These are phyloP conservation scores for Lordiphosa mommai DNA, from an alignment of 1,140 invertebrate genomes.

Conservation along the genomic window DNA sequence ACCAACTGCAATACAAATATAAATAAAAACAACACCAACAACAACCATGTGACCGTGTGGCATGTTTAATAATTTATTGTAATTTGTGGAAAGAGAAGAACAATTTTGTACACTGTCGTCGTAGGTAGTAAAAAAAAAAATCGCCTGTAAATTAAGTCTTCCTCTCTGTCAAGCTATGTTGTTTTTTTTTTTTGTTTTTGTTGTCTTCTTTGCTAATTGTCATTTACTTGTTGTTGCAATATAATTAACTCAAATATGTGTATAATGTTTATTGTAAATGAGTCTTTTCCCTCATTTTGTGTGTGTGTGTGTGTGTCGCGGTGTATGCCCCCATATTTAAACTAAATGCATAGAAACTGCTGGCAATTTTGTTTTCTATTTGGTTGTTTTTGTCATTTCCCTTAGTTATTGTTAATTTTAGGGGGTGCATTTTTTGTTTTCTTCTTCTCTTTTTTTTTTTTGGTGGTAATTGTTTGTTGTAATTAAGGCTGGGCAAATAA, in stretches of 20 bases:
- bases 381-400: conserved; percentile 33
- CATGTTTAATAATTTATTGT: conserved; percentile 77
- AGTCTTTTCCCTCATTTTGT: conserved; percentile 8
- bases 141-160: conserved; percentile 55
- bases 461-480: conserved; percentile 68
- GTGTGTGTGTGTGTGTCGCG: conserved; percentile 17
- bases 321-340: conserved; percentile 47
- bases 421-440: conserved; percentile 30
- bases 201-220: conserved; percentile 31
- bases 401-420: conserved; percentile 37
- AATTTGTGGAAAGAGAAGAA: conserved; percentile 52
- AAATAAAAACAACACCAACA: conserved; percentile 43
- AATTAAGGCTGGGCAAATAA: conserved; percentile 75
- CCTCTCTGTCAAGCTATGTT: conserved; percentile 4
- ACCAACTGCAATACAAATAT: conserved; percentile 43
- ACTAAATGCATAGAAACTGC: conserved; percentile 50
- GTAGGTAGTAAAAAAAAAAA: conserved; percentile 36
- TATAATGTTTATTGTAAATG: conserved; percentile 71
- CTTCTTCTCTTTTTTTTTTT: conserved; percentile 11
- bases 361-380: conserved; percentile 32
- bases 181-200: conserved; percentile 9
- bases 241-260: conserved; percentile 74
- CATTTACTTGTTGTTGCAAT: conserved; percentile 49
- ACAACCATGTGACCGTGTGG: conserved; percentile 41
- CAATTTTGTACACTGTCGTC: conserved; percentile 6